Percentiles rank a stretch among this genome's conserved stretches.
phyloP scores from a whole-genome alignment of 2,113 vertebrate genomes.

The Sphaerodactylus townsendi region DNA sequence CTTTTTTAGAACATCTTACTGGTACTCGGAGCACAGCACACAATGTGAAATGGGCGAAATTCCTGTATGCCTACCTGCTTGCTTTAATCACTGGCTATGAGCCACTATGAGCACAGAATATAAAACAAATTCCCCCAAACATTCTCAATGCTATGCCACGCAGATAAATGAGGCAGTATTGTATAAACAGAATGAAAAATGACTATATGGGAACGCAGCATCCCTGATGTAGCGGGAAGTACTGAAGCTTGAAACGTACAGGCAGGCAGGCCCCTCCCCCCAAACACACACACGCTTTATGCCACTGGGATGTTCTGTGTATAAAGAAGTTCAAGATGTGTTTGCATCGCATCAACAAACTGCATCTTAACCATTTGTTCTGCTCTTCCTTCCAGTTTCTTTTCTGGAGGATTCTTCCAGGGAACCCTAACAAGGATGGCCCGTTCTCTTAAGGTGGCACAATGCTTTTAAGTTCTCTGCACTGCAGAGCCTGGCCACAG shows the following conservation, averaged over 20 bases:
- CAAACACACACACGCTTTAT: too few species aligned
- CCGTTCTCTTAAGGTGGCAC: background rate
- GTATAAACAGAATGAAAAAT: constrained; percentile 11
- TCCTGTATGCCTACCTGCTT: background rate
- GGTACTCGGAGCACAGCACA: background rate
- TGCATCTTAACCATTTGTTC: background rate
- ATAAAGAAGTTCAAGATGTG: background rate
- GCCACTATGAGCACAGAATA: background rate
- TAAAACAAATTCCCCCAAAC: background rate
- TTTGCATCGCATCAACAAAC: background rate
- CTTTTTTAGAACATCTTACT: background rate
- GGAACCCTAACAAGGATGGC: background rate
- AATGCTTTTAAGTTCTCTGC: background rate
- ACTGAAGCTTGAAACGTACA: background rate
- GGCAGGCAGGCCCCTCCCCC: background rate
- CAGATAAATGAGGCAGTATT: background rate
- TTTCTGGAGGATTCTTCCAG: constrained; percentile 9
- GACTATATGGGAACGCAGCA: constrained; percentile 3
- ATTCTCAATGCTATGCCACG: background rate
- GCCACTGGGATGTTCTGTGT: background rate
- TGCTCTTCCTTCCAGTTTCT: background rate
- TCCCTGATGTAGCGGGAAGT: background rate
- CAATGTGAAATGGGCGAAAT: background rate
- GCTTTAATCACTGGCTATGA: background rate
- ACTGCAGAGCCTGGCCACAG: background rate